Conservation (phyloP, 2,113 vertebrate genomes). For the Syngnathoides biaculeatus region DNA sequence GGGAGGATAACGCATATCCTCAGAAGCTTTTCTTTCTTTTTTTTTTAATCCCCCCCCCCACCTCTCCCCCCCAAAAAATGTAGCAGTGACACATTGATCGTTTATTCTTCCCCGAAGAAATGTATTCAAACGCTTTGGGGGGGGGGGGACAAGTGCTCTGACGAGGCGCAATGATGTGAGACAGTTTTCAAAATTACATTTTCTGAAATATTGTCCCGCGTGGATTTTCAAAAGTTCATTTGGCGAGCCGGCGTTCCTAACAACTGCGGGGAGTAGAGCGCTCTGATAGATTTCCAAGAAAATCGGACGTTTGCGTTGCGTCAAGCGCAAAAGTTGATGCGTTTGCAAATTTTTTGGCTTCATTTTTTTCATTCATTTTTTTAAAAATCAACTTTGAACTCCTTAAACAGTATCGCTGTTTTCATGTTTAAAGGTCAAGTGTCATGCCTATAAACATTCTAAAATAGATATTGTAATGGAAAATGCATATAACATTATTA, state of each 20-base stretch:
- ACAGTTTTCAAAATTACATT: conserved; percentile 80
- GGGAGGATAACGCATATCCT: conserved; percentile 68
- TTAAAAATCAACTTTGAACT: too few relatives aligned
- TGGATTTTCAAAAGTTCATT: conserved; percentile 78
- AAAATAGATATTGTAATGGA: too few relatives aligned
- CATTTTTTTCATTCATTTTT: too few relatives aligned
- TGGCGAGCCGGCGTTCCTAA: conserved; percentile 66
- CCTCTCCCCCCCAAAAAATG: conserved; percentile 29
- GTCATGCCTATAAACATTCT: too few relatives aligned
- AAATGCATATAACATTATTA: too few relatives aligned
- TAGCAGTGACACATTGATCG: conserved; percentile 68
- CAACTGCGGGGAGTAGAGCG: conserved; percentile 59
- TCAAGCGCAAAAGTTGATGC: conserved; percentile 2
- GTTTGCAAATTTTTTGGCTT: not conserved
- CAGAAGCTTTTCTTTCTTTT: conserved; percentile 73
- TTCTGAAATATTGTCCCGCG: conserved; percentile 74
- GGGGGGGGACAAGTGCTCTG: conserved; percentile 74
- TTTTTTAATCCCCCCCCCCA: conserved; percentile 69
- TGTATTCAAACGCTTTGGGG: conserved; percentile 72
- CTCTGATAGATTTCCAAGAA: conserved; percentile 49
- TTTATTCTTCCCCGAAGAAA: conserved; percentile 76
- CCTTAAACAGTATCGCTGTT: not conserved
- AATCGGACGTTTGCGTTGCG: conserved; percentile 7
- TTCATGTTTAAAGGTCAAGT: not conserved
- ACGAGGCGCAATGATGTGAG: conserved; percentile 75